Percentiles rank a stretch among this genome's conserved stretches.
phyloP scores from a whole-genome alignment of 2,797 vertebrate genomes.

The Naso thynnoides region DNA sequence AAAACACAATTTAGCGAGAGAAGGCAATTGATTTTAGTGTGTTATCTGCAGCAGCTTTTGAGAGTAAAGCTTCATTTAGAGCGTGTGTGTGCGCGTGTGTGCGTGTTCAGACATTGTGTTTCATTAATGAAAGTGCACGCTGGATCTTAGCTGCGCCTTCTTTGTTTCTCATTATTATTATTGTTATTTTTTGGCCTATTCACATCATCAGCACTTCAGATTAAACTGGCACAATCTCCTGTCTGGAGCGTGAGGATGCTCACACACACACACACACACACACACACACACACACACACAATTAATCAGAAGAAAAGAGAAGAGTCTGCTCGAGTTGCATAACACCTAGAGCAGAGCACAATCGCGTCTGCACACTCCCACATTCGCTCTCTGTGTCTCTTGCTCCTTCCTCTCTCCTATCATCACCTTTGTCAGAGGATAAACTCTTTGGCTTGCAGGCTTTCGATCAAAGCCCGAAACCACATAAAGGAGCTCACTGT shows the following conservation, averaged over 20 bases:
- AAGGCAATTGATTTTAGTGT: constrained; percentile 27
- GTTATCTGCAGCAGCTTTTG: constrained; percentile 20
- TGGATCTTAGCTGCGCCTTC: constrained; percentile 55
- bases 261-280: constrained; percentile 1
- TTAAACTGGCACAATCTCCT: constrained; percentile 70
- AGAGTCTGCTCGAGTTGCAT: constrained; percentile 57
- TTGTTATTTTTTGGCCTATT: constrained; percentile 20
- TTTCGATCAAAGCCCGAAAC: constrained; percentile 60
- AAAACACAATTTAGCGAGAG: constrained; percentile 17
- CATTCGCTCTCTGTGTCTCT: constrained; percentile 17
- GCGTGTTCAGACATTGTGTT: constrained; percentile 44
- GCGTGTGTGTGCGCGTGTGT: constrained; percentile 18
- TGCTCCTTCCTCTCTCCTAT: constrained; percentile 40
- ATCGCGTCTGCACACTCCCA: constrained; percentile 46
- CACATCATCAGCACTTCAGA: constrained; percentile 69
- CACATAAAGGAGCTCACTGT: constrained; percentile 37
- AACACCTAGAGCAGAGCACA: constrained; percentile 59
- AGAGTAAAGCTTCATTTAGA: constrained; percentile 14
- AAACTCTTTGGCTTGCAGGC: constrained; percentile 67
- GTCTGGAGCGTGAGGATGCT: background rate
- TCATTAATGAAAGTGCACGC: constrained; percentile 69
- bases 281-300: constrained; percentile 24
- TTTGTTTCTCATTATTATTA: constrained; percentile 65
- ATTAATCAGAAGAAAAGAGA: constrained; percentile 58
- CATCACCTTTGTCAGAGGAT: constrained; percentile 75